phyloP scores from a whole-genome alignment of 2,797 vertebrate genomes.

The Pseudochirops corinnae region DNA sequence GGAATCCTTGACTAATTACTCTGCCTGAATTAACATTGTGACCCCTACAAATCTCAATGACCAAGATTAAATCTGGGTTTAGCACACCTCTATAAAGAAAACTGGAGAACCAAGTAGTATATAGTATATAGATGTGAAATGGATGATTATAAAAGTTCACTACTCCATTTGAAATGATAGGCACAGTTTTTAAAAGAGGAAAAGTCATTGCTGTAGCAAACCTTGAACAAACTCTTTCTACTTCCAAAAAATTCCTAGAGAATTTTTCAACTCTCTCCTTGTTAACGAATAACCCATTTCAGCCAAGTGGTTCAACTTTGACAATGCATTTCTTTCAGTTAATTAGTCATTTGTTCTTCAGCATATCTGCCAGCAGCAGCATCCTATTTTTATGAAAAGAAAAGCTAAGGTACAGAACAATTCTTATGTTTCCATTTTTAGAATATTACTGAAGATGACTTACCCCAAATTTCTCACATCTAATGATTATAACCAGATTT shows the following conservation, averaged over 20 bases:
- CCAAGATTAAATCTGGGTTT: not conserved
- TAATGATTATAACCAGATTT: not conserved
- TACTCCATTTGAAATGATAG: not conserved
- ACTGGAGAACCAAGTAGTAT: not conserved
- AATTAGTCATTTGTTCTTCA: not conserved
- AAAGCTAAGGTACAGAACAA: not conserved
- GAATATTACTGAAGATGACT: not conserved
- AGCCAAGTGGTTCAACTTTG: not conserved
- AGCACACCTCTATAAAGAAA: no score
- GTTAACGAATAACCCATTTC: not conserved
- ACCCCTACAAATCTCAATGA: not conserved
- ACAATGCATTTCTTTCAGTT: not conserved
- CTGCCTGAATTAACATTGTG: not conserved
- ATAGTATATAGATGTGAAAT: not conserved
- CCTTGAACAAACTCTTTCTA: not conserved
- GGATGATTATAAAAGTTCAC: not conserved
- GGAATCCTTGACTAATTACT: not conserved
- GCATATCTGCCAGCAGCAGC: not conserved
- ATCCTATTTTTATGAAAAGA: not conserved
- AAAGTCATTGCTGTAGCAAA: not conserved
- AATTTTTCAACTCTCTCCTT: not conserved
- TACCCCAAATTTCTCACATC: not conserved
- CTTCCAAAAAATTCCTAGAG: not conserved
- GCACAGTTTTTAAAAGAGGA: not conserved
- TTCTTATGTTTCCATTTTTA: conserved; percentile 3